Percentiles rank a stretch among this genome's conserved stretches.
These are phyloP conservation scores for Zonotrichia leucophrys DNA, from an alignment of 2,113 vertebrate genomes.

Conservation along the genomic window DNA sequence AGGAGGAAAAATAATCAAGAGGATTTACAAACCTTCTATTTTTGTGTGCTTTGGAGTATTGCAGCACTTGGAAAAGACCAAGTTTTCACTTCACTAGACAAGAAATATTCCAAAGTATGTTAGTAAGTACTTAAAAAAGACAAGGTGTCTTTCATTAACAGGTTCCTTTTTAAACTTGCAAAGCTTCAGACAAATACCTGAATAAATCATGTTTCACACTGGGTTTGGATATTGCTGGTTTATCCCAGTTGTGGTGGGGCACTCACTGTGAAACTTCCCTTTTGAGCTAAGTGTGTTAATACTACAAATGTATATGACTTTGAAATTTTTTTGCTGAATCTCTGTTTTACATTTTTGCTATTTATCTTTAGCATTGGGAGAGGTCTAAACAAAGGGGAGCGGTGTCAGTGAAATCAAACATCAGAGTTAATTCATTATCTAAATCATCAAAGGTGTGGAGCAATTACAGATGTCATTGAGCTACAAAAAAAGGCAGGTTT, in stretches of 20 bases:
- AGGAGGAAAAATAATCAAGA: background rate
- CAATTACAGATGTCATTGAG: background rate
- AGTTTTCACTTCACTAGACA: background rate
- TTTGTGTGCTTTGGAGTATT: background rate
- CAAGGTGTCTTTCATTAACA: background rate
- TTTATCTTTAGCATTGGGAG: background rate
- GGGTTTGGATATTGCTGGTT: background rate
- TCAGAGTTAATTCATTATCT: background rate
- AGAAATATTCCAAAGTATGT: background rate
- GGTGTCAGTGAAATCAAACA: background rate
- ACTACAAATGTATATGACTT: background rate
- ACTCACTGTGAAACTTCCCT: background rate
- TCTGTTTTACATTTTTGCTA: background rate
- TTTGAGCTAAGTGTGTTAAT: background rate
- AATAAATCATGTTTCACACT: background rate
- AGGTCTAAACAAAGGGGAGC: background rate
- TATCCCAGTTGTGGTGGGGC: background rate
- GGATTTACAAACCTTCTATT: background rate
- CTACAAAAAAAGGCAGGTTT: background rate
- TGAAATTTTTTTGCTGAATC: background rate
- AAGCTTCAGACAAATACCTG: background rate
- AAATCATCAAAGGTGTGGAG: background rate
- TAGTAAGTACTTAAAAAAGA: background rate
- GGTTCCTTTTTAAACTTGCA: background rate
- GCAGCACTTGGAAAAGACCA: background rate